Base-by-base conservation (phyloP, 2,797 vertebrate genomes). In the Poecilia gillii region DNA sequence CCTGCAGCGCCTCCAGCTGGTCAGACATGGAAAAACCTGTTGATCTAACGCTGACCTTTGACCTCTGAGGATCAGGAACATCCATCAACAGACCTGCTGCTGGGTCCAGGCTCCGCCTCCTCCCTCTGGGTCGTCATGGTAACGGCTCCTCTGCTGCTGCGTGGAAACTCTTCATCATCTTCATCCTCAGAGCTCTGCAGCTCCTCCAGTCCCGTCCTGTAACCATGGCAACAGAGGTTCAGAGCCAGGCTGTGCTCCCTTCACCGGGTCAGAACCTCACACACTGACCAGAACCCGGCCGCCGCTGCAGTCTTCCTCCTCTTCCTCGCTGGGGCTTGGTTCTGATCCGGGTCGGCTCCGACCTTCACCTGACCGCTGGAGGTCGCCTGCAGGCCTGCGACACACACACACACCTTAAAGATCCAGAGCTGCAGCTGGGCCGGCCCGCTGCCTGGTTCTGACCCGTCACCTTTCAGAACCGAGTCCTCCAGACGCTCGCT, bases 401-500 rank as follows among this genome's bases (percentile, higher is more conserved):
- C 72, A 84, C 13, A 64, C 71, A 84, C 13, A 62, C 1, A 72
- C 72, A 70, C 7, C 41, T 6, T 41, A 3, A 12, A 76, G 16
- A 77, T 33, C 66, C 46, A 45, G 33, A 39, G 36, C 2, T 0
- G 74, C 36, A 2, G 59, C 43, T 25, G 20, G 43, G 28, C 39
- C 45, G 25, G n/a, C 57, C 14, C 1, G 8, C 1, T 1, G 6
- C 13, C 13, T 4, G 28, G 74, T 20, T 25, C 57, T 33, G 45
- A 43, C 55, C 41, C 2, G 41, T 47, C 28, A 97, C 98, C 98
- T 96, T 97, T 98, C 41, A 98, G 95, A 0, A 99, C 97, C 0
- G 98, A 98, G 83, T 99, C 98, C 91, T 99, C 98, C 14, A 99
- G 95, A 0, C 97, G 89, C 90, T 99, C 97, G 0, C 97, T 96